These are phyloP conservation scores for Melinaea marsaeus DNA, from an alignment of 2,888 invertebrate genomes.

Conservation along the genomic window DNA sequence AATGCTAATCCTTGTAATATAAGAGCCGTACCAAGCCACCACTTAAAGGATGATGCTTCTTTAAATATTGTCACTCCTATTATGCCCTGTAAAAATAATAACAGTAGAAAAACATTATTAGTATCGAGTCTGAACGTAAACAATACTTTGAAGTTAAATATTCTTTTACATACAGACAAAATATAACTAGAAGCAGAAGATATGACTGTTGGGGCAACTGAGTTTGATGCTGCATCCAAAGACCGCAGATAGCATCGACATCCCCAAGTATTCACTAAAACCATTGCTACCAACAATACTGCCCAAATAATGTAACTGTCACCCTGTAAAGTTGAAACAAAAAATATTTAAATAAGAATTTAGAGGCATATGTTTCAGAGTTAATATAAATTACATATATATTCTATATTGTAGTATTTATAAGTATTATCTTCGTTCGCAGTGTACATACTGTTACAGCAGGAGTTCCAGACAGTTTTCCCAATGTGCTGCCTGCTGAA, in stretches of 20 bases:
- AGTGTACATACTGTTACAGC: slow-evolving; percentile 53
- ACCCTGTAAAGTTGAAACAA: slow-evolving; percentile 43
- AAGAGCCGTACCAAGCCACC: slow-evolving; percentile 84
- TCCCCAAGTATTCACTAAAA: slow-evolving; percentile 78
- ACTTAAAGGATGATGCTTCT: slow-evolving; percentile 82
- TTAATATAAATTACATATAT: too few relatives aligned
- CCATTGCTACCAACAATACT: slow-evolving; percentile 68
- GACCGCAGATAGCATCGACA: slow-evolving; percentile 81
- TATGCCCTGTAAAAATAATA: slow-evolving; percentile 77
- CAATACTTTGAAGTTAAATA: background rate
- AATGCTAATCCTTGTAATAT: slow-evolving; percentile 84
- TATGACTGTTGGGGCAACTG: slow-evolving; percentile 80
- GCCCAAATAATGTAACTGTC: slow-evolving; percentile 58
- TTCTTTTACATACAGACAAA: slow-evolving; percentile 75
- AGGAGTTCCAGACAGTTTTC: slow-evolving; percentile 78
- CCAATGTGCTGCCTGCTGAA: slow-evolving; percentile 79
- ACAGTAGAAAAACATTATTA: too few relatives aligned
- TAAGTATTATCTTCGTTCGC: background rate
- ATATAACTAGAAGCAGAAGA: slow-evolving; percentile 81
- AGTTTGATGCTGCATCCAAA: slow-evolving; percentile 77
- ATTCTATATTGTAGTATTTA: slow-evolving; percentile 1
- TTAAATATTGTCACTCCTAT: slow-evolving; percentile 83
- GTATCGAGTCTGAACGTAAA: too few relatives aligned
- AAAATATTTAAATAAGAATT: background rate
- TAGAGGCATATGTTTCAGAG: too few relatives aligned